These are phyloP conservation scores for Valencia hispanica DNA, from an alignment of 2,797 vertebrate genomes.

Conservation along the genomic window DNA sequence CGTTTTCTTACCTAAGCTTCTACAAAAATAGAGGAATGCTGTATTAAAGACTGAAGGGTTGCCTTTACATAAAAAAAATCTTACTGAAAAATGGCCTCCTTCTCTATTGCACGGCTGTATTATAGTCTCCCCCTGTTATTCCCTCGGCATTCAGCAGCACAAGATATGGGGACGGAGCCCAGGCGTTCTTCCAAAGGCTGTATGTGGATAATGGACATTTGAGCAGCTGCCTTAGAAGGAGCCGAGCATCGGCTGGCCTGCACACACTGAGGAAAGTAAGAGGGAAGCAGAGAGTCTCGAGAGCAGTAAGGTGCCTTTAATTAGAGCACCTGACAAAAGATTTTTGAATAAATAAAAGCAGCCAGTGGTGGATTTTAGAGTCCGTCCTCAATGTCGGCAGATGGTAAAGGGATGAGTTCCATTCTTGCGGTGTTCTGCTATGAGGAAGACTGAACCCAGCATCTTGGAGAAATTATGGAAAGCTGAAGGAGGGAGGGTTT, in stretches of 20 bases:
- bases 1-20: slow-evolving; percentile 75
- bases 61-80: slow-evolving; percentile 65
- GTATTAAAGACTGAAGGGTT: slow-evolving; percentile 76
- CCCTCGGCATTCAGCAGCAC: slow-evolving; percentile 74
- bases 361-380: slow-evolving; percentile 41
- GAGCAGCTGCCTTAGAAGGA: slow-evolving; percentile 64
- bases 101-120: slow-evolving; percentile 78
- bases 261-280: slow-evolving; percentile 48
- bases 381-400: slow-evolving; percentile 37
- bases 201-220: slow-evolving; percentile 65
- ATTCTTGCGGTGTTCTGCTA: slow-evolving; percentile 32
- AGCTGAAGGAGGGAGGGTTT: slow-evolving; percentile 64
- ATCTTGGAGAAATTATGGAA: slow-evolving; percentile 42
- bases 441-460: slow-evolving; percentile 46
- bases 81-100: slow-evolving; percentile 64
- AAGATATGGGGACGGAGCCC: slow-evolving; percentile 72
- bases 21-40: slow-evolving; percentile 80
- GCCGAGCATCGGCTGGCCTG: slow-evolving; percentile 44
- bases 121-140: slow-evolving; percentile 65
- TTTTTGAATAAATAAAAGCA: slow-evolving; percentile 46
- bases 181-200: slow-evolving; percentile 77
- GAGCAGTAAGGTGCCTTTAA: slow-evolving; percentile 32
- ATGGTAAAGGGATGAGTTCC: slow-evolving; percentile 55
- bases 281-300: slow-evolving; percentile 34
- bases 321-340: slow-evolving; percentile 31